Evolutionary conservation across 2,113 vertebrate genomes (phyloP), one percentile per base, ranked within the genome.

Genomic region (Sapayoa aenigma): DNA sequence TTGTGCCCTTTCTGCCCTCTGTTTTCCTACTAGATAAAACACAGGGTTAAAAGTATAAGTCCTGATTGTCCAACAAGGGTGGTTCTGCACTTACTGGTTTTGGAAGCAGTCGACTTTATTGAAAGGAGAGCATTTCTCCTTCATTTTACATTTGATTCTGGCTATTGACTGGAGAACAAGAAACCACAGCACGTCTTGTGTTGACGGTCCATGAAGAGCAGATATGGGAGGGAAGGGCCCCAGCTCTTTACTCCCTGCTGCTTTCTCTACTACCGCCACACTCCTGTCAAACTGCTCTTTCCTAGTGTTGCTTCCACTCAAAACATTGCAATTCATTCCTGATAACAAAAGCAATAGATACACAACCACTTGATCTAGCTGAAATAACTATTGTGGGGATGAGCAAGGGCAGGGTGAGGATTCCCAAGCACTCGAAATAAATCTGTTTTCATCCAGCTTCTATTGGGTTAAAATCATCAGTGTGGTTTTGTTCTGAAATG

Each of bases 111-210:
- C 0, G 1, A 41, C 33, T 73, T 67, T 90, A 39, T 8, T 80
- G 84, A 85, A 85, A 81, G n/a, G n/a, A 93, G 50, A 83, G 67
- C 21, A 63, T 59, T 84, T 85, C 20, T 27, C 77, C 56, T 53
- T 80, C 28, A 30, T 76, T 91, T 68, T 76, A 52, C 0, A 0
- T 83, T 80, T 95, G 17, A 35, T 58, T 76, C 37, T 69, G 83
- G 21, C n/a, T 62, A 62, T 63, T 1, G 12, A 89, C 12, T 14
- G 53, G 49, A 93, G 41, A 47, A 74, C 18, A 56, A 41, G 53
- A 59, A 75, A 83, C 27, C 0, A 0, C 23, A 53, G 27, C 1
- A 0, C 0, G 0, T 44, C 59, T 46, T 58, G 19, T 44, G 17
- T 30, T 47, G 9, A 11, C 2, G 0, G 19, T 39, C n/a, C 1